phyloP scores from a whole-genome alignment of 2,888 invertebrate genomes.

The Zele albiditarsus region DNA sequence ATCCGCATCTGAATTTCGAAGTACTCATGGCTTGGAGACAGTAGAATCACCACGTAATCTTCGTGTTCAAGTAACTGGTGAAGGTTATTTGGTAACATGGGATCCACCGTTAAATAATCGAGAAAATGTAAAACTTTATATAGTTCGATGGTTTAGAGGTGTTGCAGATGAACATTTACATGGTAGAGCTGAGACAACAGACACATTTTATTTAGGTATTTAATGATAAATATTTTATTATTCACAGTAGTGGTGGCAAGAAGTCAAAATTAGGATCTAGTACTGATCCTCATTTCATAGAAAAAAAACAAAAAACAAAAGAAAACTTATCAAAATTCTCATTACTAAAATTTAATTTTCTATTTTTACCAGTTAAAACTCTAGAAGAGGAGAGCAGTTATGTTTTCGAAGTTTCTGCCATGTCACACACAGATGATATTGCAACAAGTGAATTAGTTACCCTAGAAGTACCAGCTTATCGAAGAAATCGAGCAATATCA shows the following conservation, averaged over 20 bases:
- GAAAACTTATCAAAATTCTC: neutral
- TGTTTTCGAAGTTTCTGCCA: conserved; percentile 82
- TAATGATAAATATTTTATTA: conserved; percentile 11
- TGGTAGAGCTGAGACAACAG: conserved; percentile 80
- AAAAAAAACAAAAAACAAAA: too few relatives aligned
- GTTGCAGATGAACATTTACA: conserved; percentile 76
- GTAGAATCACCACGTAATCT: conserved; percentile 81
- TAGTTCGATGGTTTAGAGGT: conserved; percentile 82
- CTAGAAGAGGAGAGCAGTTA: conserved; percentile 84
- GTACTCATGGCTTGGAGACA: conserved; percentile 65
- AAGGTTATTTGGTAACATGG: conserved; percentile 87
- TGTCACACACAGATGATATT: conserved; percentile 77
- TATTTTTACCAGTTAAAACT: conserved; percentile 75
- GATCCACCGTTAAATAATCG: conserved; percentile 78
- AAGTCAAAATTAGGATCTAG: too few relatives aligned
- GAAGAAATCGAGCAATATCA: conserved; percentile 81
- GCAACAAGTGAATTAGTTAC: conserved; percentile 79
- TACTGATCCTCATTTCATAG: too few relatives aligned
- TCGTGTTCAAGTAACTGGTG: conserved; percentile 80
- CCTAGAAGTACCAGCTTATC: conserved; percentile 81
- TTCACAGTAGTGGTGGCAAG: too few relatives aligned
- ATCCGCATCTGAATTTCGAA: conserved; percentile 9
- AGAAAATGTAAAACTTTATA: conserved; percentile 77
- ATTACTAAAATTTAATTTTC: neutral
- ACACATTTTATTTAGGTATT: conserved; percentile 79